These are phyloP conservation scores for Pseudomyrmex flavicornis DNA, from an alignment of 1,140 invertebrate species.

Conservation along the genomic window DNA sequence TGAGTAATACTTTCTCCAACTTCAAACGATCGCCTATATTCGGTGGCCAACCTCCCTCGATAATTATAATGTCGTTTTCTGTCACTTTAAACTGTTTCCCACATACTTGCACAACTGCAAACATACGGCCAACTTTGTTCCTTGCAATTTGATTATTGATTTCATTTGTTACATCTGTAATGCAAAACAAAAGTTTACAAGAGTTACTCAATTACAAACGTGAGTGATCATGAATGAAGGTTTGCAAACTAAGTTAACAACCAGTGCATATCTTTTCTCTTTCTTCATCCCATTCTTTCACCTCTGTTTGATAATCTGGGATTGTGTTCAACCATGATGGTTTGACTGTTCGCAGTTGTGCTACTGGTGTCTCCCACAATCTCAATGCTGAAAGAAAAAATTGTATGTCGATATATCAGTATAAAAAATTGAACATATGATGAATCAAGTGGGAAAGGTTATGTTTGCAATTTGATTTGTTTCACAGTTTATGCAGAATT, in stretches of 20 bases:
- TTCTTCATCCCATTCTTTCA: conserved; percentile 70
- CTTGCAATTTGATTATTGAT: conserved; percentile 87
- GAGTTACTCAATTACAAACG: background rate
- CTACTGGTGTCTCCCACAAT: conserved; percentile 53
- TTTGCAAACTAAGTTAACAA: conserved; percentile 39
- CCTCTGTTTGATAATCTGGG: conserved; percentile 66
- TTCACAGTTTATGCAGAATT: background rate
- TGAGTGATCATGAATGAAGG: background rate
- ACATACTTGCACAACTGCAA: conserved; percentile 93
- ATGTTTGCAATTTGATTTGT: conserved; percentile 3
- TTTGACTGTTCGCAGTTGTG: conserved; percentile 12
- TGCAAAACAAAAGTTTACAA: conserved; percentile 37
- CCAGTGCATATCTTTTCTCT: conserved; percentile 74
- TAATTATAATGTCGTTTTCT: conserved; percentile 92
- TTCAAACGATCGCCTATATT: conserved; percentile 92
- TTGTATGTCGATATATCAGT: background rate
- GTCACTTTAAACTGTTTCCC: conserved; percentile 96
- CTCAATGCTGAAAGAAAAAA: conserved; percentile 40
- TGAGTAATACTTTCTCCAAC: conserved; percentile 94
- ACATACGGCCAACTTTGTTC: conserved; percentile 89
- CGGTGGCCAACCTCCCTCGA: conserved; percentile 94
- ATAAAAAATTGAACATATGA: background rate
- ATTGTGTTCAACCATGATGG: conserved; percentile 72
- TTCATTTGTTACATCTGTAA: conserved; percentile 84
- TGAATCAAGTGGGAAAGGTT: background rate